Conservation (phyloP, 2,113 vertebrate genomes). For the Nannobrachium achirus region DNA sequence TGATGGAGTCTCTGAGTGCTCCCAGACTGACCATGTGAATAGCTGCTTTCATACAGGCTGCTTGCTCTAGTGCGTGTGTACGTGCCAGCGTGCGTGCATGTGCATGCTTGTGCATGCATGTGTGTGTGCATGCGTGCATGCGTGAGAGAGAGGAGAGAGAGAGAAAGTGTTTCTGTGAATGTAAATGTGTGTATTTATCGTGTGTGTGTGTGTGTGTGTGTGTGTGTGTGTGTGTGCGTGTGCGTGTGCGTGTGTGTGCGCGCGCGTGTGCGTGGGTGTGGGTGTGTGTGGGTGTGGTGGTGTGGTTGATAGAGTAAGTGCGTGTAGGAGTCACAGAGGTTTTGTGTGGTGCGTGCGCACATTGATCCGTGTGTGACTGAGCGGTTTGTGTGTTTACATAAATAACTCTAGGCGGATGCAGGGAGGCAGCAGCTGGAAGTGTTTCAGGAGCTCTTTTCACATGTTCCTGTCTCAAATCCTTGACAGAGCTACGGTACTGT, state of each 20-base stretch:
- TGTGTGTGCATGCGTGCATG: background rate
- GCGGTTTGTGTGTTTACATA: slow-evolving; percentile 45
- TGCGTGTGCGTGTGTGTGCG: slow-evolving; percentile 20
- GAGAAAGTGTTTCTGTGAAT: too few relatives aligned
- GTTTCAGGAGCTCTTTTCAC: slow-evolving; percentile 44
- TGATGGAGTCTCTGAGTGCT: slow-evolving; percentile 71
- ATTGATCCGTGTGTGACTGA: slow-evolving; percentile 5
- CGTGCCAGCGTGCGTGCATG: slow-evolving; percentile 55
- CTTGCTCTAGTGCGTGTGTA: slow-evolving; percentile 18
- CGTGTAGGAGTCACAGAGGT: background rate
- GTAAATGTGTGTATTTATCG: too few relatives aligned
- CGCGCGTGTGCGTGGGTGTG: background rate
- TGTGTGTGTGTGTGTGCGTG: too few relatives aligned
- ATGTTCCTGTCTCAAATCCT: slow-evolving; percentile 49
- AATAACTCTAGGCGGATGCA: slow-evolving; percentile 56
- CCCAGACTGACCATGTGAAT: slow-evolving; percentile 74
- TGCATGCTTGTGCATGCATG: slow-evolving; percentile 3
- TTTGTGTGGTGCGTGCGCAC: background rate
- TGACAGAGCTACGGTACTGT: slow-evolving; percentile 31
- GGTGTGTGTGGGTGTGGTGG: slow-evolving; percentile 12
- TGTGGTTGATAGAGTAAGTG: too few relatives aligned
- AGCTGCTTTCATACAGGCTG: slow-evolving; percentile 67
- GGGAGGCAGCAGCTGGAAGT: slow-evolving; percentile 46
- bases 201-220: too few relatives aligned
- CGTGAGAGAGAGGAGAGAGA: background rate